Percentiles rank a stretch among this genome's conserved stretches.
Conservation (phyloP, 2,113 vertebrate species). For the Rhea americana region DNA sequence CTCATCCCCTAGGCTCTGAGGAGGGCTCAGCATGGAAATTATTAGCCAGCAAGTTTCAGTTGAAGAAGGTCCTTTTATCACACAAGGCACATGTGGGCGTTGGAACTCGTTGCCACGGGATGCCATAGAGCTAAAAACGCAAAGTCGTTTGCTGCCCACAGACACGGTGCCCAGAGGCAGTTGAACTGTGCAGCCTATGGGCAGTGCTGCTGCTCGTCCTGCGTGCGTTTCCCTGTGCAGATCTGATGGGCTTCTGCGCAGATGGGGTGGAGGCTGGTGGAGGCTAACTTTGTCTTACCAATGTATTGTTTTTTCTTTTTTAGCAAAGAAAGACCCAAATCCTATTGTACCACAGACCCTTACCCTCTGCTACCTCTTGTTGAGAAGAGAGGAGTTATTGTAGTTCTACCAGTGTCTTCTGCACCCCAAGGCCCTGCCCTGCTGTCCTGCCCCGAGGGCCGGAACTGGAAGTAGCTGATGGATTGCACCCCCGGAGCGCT, state of each 20-base stretch:
- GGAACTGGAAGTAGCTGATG: too few species aligned
- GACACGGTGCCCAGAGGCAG: neutral
- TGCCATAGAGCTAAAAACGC: neutral
- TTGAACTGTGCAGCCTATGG: neutral
- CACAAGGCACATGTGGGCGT: neutral
- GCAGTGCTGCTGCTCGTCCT: too few species aligned
- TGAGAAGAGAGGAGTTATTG: too few species aligned
- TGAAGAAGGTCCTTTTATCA: neutral
- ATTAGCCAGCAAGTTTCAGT: neutral
- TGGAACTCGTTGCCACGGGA: neutral
- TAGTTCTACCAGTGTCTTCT: too few species aligned
- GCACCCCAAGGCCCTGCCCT: too few species aligned
- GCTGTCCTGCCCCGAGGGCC: too few species aligned
- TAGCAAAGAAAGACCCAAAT: neutral
- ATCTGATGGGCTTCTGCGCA: neutral
- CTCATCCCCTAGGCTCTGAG: neutral
- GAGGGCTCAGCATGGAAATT: neutral
- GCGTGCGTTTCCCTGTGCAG: neutral
- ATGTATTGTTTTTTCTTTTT: too few species aligned
- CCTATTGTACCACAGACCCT: too few species aligned
- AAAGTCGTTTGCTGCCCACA: too few species aligned
- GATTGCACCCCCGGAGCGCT: too few species aligned
- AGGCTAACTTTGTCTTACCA: neutral
- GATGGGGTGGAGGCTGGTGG: neutral
- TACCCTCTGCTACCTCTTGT: too few species aligned